Conservation (phyloP, 1,140 invertebrate species). For the Helicoverpa armigera region DNA sequence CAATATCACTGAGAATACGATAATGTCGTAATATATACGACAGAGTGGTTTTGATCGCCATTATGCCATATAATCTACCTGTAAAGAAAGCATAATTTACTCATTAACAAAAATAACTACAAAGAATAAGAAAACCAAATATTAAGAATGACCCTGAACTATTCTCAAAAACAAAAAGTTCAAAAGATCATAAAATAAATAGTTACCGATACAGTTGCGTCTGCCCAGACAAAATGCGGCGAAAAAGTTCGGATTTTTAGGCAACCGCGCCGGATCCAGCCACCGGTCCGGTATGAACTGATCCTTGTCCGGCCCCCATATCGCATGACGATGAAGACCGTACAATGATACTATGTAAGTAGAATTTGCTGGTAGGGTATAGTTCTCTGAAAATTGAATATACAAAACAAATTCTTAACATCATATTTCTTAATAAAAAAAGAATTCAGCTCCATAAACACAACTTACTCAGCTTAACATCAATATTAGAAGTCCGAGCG, state of each 20-base stretch:
- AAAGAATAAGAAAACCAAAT: no score
- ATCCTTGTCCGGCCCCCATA: slow-evolving; percentile 65
- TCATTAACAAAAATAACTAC: no score
- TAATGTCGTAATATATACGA: no score
- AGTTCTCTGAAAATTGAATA: slow-evolving; percentile 60
- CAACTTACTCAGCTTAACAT: slow-evolving; percentile 55
- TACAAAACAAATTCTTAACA: slow-evolving; percentile 3
- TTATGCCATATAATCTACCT: slow-evolving; percentile 35
- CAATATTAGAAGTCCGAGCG: slow-evolving; percentile 64
- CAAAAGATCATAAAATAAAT: not conserved
- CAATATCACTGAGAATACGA: slow-evolving; percentile 6
- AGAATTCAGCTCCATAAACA: no score
- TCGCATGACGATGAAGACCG: slow-evolving; percentile 51
- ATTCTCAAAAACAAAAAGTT: not conserved
- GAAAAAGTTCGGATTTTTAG: slow-evolving; percentile 55
- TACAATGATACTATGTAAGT: slow-evolving; percentile 51
- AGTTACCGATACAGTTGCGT: slow-evolving; percentile 39
- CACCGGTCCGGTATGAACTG: slow-evolving; percentile 90
- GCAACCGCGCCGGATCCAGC: slow-evolving; percentile 81
- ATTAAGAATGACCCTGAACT: no score
- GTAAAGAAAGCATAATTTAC: not conserved
- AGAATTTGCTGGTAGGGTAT: slow-evolving; percentile 43
- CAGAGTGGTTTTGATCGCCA: slow-evolving; percentile 40
- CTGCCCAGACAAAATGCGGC: slow-evolving; percentile 5
- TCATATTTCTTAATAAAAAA: no score